Conservation (phyloP, 2,113 vertebrate genomes). For the Salvelinus alpinus region DNA sequence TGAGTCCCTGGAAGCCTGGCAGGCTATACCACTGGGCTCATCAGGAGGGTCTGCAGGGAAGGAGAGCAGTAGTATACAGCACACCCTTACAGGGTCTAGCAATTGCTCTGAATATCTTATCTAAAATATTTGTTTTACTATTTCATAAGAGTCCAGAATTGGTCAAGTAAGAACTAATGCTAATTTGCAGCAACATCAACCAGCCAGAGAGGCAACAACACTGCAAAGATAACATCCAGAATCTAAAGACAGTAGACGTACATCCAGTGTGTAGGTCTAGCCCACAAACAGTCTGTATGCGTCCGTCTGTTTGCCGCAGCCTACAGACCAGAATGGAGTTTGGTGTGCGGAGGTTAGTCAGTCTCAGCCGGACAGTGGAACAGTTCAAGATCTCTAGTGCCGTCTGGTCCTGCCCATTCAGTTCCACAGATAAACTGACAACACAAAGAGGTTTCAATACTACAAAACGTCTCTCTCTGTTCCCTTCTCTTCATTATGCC, state of each 20-base stretch:
- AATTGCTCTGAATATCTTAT: not conserved
- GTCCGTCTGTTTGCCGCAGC: accelerated
- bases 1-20: constrained; percentile 51
- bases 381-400: constrained; percentile 40
- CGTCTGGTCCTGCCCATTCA: constrained; percentile 9
- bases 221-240: not conserved
- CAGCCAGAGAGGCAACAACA: not conserved
- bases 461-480: no score
- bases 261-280: constrained; percentile 55
- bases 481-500: no score
- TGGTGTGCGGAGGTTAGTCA: constrained; percentile 38
- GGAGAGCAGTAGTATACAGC: not conserved
- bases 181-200: not conserved
- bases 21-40: constrained; percentile 58
- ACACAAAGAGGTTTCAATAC: constrained; percentile 1
- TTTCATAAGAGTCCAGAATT: not conserved
- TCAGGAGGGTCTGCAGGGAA: constrained; percentile 61
- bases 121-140: no score
- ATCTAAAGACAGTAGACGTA: constrained; percentile 51
- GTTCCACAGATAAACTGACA: constrained; percentile 20
- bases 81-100: not conserved
- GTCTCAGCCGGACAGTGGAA: constrained; percentile 40
- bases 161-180: not conserved
- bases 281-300: constrained; percentile 36
- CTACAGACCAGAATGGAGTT: constrained; percentile 44